A percentile compares a stretch with the other conserved stretches of the same genome.
Evolutionary conservation across 2,888 invertebrate species (phyloP).

Genomic region (Arctia plantaginis): DNA sequence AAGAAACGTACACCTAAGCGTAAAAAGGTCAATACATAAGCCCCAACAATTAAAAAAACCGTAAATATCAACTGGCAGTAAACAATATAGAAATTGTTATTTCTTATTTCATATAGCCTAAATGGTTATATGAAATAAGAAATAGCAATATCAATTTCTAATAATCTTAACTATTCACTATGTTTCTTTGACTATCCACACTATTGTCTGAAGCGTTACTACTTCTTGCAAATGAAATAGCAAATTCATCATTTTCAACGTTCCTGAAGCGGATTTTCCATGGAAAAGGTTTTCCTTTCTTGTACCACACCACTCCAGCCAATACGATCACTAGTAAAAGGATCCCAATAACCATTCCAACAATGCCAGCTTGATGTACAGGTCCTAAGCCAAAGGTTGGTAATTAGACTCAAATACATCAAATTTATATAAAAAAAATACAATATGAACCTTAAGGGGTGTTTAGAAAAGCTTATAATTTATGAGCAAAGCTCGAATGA

Average conservation of each 20-base stretch:
- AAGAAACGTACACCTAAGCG: too few species aligned
- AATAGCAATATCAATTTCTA: too few species aligned
- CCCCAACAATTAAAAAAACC: too few species aligned
- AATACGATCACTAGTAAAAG: slow-evolving; percentile 54
- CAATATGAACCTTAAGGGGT: neutral
- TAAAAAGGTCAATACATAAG: too few species aligned
- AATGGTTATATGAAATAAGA: too few species aligned
- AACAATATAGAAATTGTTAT: too few species aligned
- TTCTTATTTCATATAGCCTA: too few species aligned
- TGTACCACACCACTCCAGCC: slow-evolving; percentile 59
- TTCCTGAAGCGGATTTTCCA: slow-evolving; percentile 17
- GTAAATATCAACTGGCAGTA: too few species aligned
- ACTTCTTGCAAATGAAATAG: slow-evolving; percentile 5
- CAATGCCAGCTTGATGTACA: slow-evolving; percentile 58
- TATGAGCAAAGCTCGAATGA: too few species aligned
- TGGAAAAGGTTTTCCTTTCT: slow-evolving; percentile 45
- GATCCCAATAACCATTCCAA: slow-evolving; percentile 65
- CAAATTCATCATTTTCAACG: neutral
- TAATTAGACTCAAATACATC: neutral
- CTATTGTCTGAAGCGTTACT: slow-evolving; percentile 9
- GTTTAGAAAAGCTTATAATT: neutral
- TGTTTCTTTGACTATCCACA: neutral
- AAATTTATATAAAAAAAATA: neutral
- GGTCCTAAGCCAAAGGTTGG: neutral
- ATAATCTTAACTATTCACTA: neutral